A percentile compares a stretch with the other conserved stretches of the same genome.
phyloP scores from a whole-genome alignment of 2,888 invertebrate genomes.

The Agrilus cyanescens region DNA sequence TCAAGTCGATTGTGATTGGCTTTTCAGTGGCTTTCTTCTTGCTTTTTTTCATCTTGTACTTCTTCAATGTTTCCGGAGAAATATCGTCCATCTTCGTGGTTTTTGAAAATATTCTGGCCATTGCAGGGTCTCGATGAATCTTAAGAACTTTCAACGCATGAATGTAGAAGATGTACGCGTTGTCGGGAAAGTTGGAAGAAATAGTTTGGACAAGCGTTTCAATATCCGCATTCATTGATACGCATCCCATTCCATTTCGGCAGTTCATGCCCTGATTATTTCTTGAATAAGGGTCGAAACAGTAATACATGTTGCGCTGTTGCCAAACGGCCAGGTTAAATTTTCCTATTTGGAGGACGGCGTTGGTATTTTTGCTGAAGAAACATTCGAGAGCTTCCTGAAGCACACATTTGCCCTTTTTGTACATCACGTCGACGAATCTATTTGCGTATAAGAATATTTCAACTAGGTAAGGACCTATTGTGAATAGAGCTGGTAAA shows the following conservation, averaged over 20 bases:
- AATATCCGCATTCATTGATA: conserved; percentile 49
- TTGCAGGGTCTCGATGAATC: conserved; percentile 34
- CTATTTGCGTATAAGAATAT: conserved; percentile 45
- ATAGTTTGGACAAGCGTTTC: conserved; percentile 45
- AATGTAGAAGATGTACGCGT: conserved; percentile 40
- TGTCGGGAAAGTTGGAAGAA: conserved; percentile 40
- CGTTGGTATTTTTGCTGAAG: conserved; percentile 38
- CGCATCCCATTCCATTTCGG: conserved; percentile 43
- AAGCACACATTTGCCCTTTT: conserved; percentile 42
- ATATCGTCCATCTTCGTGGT: conserved; percentile 27
- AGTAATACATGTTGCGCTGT: conserved; percentile 49
- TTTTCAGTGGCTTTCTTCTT: conserved; percentile 26
- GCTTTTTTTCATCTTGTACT: conserved; percentile 24
- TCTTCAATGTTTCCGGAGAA: conserved; percentile 27
- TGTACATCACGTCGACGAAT: conserved; percentile 34
- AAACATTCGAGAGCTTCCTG: conserved; percentile 39
- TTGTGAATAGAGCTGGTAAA: conserved; percentile 43
- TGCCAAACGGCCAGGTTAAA: conserved; percentile 49
- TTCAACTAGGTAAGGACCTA: conserved; percentile 46
- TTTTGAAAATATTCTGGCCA: conserved; percentile 24
- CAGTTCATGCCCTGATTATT: conserved; percentile 41
- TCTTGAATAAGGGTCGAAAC: conserved; percentile 54
- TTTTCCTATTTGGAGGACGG: conserved; percentile 47
- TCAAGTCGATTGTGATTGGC: conserved; percentile 24
- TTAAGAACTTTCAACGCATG: conserved; percentile 50